These are phyloP conservation scores for Asobara japonica DNA, from an alignment of 1,140 invertebrate species.

Conservation along the genomic window DNA sequence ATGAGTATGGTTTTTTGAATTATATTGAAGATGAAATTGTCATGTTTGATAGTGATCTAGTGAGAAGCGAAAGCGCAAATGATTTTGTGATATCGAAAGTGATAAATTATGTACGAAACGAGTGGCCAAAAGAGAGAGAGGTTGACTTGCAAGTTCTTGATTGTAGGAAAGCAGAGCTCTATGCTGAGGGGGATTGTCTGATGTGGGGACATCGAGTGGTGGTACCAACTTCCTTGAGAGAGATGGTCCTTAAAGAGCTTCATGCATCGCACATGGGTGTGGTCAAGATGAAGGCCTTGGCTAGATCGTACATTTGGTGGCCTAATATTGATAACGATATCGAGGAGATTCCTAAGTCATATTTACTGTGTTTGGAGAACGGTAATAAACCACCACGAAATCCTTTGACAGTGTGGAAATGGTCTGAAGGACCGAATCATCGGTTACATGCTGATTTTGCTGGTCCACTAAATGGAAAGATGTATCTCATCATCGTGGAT, in stretches of 20 bases:
- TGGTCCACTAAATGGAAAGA: constrained; percentile 13
- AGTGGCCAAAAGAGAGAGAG: constrained; percentile 30
- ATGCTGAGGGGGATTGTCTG: constrained; percentile 21
- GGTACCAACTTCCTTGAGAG: constrained; percentile 28
- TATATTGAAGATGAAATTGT: constrained; percentile 27
- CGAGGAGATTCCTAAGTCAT: constrained; percentile 32
- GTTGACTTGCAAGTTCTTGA: constrained; percentile 30
- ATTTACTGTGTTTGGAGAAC: constrained; percentile 10
- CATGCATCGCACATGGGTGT: constrained; percentile 42
- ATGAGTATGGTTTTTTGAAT: constrained; percentile 24
- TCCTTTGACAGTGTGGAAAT: constrained; percentile 15
- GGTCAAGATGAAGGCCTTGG: constrained; percentile 40
- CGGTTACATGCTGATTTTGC: constrained; percentile 24
- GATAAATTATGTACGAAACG: constrained; percentile 28
- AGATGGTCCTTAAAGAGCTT: constrained; percentile 38
- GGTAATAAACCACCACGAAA: constrained; percentile 13
- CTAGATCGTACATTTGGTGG: constrained; percentile 42
- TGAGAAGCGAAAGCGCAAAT: constrained; percentile 17
- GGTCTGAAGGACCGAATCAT: constrained; percentile 21
- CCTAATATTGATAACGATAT: constrained; percentile 43
- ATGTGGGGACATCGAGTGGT: constrained; percentile 33
- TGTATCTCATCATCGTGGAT: constrained; percentile 25
- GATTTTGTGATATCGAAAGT: constrained; percentile 24
- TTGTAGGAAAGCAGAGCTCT: constrained; percentile 6
- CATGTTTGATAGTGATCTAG: neutral